These are phyloP conservation scores for Apaloderma vittatum DNA, from an alignment of 2,113 vertebrate genomes.

Conservation along the genomic window DNA sequence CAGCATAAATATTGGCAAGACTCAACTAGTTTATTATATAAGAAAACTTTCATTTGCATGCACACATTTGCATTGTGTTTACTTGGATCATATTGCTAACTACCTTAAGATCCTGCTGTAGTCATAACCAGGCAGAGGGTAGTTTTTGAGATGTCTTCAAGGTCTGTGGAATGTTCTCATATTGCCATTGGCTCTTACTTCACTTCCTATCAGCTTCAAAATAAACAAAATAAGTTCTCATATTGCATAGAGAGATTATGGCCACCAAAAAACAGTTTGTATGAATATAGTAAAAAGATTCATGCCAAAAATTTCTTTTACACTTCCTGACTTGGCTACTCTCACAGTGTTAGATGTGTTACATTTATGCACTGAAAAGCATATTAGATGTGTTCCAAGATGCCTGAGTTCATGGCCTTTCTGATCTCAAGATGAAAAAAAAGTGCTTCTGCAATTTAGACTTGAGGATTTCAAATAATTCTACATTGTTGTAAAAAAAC, in stretches of 20 bases:
- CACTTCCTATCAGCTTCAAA: not conserved
- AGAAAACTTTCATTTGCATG: not conserved
- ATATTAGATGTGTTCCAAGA: not conserved
- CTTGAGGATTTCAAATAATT: not conserved
- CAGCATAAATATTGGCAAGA: constrained; percentile 29
- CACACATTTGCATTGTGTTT: not conserved
- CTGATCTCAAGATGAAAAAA: not conserved
- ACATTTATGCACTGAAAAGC: not conserved
- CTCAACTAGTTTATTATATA: not conserved
- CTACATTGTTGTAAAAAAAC: not conserved
- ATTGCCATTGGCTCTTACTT: not conserved
- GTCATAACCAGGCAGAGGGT: not conserved
- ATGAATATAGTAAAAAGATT: not conserved
- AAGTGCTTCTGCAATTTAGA: not conserved
- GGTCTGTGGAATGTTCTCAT: not conserved
- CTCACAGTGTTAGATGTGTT: not conserved
- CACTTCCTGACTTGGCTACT: not conserved
- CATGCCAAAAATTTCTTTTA: not conserved
- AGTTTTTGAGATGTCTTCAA: not conserved
- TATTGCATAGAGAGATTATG: not conserved
- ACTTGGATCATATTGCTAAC: not conserved
- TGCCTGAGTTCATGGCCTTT: not conserved
- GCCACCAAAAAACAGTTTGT: not conserved
- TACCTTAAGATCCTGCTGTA: not conserved
- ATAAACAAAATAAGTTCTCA: not conserved